Evolutionary conservation across 1,140 invertebrate genomes (phyloP), one percentile per base, ranked within the genome.

Genomic region (Agrypnia vestita): DNA sequence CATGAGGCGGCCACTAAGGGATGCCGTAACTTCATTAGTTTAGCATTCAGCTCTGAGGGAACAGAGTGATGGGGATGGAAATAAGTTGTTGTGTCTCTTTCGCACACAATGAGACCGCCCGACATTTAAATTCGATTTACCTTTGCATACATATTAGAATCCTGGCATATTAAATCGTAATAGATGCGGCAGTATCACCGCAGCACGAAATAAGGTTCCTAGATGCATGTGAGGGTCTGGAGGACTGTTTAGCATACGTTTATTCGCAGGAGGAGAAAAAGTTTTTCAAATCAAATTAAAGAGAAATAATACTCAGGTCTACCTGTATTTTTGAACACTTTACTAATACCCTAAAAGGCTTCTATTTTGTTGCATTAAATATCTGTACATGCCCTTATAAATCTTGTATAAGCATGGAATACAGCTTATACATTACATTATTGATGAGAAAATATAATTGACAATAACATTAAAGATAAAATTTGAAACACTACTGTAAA

Each of bases 91-190:
- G 17, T 25, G 51, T 72, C 47, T 21, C 64, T 47, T 17, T 47
- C 64, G 15, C 15, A 17, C 15, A 69, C 64, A 69, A 17, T 47
- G 46, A 69, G 46, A 49, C 12, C 15, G 13, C 43, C 64, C 15
- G 43, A 69, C 64, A 69, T 69, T 69, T 69, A 69, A 69, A 69
- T 69, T 69, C 64, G 64, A 69, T 69, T 69, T 69, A 49, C 64
- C 46, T 64, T 64, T 64, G 35, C 61, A 64, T 64, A 35, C 61
- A 64, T 64, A 64, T 64, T 35, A 53, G 61, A 10, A 64, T 64
- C 61, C 61, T 25, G 35, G 61, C 61, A 35, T 64, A 64, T 43
- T 44, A 44, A 35, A 44, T 13, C 35, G 43, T 35, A 25, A 12
- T 44, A 25, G 10, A 44, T 12, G 35, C 35, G 15, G 3, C 11